phyloP scores from a whole-genome alignment of 2,797 vertebrate genomes.

The Esox lucius region DNA sequence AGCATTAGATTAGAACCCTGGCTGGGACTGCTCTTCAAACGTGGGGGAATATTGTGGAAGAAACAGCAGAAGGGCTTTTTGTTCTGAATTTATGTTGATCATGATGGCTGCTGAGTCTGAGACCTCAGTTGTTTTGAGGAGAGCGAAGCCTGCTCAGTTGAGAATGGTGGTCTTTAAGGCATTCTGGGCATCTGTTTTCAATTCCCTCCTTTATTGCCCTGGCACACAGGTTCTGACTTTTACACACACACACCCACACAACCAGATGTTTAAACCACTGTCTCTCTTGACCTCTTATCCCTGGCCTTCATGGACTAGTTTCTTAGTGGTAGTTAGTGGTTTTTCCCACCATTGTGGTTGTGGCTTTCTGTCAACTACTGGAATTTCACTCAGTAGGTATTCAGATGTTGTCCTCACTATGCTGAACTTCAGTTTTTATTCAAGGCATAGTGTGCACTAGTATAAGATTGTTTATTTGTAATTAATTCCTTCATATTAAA shows the following conservation, averaged over 20 bases:
- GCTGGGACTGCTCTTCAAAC: neutral
- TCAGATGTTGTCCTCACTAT: neutral
- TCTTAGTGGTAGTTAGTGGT: neutral
- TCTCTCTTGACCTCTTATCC: neutral
- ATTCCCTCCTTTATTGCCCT: constrained; percentile 19
- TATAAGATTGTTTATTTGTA: neutral
- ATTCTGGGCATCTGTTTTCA: constrained; percentile 31
- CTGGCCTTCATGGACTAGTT: neutral
- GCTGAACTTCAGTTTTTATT: neutral
- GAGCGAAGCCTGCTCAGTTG: constrained; percentile 13
- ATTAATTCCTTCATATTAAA: neutral
- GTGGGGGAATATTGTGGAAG: neutral
- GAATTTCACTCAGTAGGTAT: neutral
- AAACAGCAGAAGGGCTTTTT: neutral
- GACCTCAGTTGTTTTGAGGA: neutral
- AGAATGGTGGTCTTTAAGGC: neutral
- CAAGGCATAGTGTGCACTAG: neutral
- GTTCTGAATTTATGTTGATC: neutral
- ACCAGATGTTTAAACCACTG: neutral
- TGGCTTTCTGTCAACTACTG: neutral
- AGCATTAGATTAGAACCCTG: neutral
- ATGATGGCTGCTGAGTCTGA: neutral
- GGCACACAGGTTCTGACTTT: neutral
- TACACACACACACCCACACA: neutral
- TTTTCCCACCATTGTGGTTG: constrained; percentile 16